Evolutionary conservation across 2,113 vertebrate species (phyloP).

Genomic region (Brachypteracias leptosomus): DNA sequence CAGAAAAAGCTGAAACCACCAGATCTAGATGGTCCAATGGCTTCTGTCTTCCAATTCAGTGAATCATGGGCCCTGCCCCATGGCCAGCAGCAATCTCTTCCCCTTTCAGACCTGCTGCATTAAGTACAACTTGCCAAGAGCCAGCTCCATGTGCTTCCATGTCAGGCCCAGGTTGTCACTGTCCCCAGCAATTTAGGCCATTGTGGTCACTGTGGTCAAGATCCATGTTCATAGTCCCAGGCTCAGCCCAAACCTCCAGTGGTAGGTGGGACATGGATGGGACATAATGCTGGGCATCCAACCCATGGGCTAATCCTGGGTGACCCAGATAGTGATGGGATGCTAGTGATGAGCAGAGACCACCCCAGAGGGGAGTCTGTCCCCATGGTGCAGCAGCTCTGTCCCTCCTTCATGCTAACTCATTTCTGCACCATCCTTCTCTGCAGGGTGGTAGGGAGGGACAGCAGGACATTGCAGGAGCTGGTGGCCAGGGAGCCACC

Average conservation of each 20-base stretch:
- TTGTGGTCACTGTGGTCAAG: background rate
- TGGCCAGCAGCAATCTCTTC: background rate
- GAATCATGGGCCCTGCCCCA: background rate
- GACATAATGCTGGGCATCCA: background rate
- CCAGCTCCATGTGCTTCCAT: accelerated
- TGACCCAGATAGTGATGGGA: no score
- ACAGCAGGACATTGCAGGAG: background rate
- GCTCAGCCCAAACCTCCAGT: background rate
- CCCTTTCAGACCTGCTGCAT: background rate
- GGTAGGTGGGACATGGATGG: background rate
- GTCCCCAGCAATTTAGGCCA: background rate
- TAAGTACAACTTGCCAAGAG: background rate
- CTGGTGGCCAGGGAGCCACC: background rate
- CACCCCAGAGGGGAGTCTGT: background rate
- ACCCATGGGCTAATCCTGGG: accelerated
- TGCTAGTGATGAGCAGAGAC: background rate
- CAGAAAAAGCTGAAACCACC: background rate
- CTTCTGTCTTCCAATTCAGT: background rate
- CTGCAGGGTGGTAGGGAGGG: background rate
- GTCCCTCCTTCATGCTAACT: background rate
- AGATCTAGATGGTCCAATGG: background rate
- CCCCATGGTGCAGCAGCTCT: background rate
- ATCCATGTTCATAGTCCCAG: background rate
- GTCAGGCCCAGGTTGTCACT: background rate
- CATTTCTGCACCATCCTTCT: background rate